Evolutionary conservation across 2,888 invertebrate genomes (phyloP), one percentile per base, ranked within the genome.

Genomic region (Mythimna ferrago): DNA sequence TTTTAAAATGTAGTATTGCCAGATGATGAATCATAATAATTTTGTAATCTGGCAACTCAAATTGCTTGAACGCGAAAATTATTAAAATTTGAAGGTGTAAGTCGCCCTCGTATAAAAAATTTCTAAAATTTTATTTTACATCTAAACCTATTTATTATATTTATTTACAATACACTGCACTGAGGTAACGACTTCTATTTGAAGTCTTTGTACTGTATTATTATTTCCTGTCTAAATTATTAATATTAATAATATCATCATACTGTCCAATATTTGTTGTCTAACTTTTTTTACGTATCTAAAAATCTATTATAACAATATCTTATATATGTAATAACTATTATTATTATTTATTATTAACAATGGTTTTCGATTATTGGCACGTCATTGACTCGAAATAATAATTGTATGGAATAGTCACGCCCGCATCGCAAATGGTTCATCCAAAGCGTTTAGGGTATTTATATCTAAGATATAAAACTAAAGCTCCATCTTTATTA

Each of bases 281-380:
- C 85, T 83, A 87, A 81, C 80, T 85, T 87, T 85, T 48, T 85
- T 91, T 91, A 92, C 90, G 90, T 92, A 85, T 87, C 88, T 90
- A 89, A 84, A 84, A 82, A 90, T 88, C 86, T 89, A 88, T 80
- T 78, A 84, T 90, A 89, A 86, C 89, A 89, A 81, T 87, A 89
- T 83, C 94, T 94, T 95, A 95, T 95, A 92, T 88, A 95, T 95
- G 94, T 95, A 95, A 92, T 92, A 95, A 95, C 95, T 94, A 91
- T 91, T 91, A 89, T 88, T 80, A 82, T 86, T 86, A 85, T 87
- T 88, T 88, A 85, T 88, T 87, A 85, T 88, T 90, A 94, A 95
- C 93, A 94, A 94, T 91, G 90, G 90, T 92, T 92, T 91, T 90
- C 87, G 88, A 77, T 89, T 93, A 93, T 95, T 95, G 95, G 95